Percentiles rank a stretch among this genome's conserved stretches.
phyloP scores from a whole-genome alignment of 2,888 invertebrate species.

The Caenorhabditis sp. region DNA sequence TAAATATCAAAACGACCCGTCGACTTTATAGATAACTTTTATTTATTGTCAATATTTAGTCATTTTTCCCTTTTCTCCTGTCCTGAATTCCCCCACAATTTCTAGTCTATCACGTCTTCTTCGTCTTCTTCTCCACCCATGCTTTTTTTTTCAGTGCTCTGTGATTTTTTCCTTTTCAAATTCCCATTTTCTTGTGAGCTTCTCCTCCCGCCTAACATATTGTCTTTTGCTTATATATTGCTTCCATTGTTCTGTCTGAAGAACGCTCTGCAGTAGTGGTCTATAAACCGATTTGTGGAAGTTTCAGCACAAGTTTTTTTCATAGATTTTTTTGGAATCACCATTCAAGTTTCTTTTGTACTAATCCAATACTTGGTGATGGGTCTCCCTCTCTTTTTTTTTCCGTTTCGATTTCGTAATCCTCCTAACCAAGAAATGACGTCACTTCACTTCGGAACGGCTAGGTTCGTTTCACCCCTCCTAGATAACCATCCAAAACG shows the following conservation, averaged over 20 bases:
- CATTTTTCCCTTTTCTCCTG: slow-evolving; percentile 7
- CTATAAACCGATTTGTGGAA: background rate
- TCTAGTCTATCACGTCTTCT: slow-evolving; percentile 4
- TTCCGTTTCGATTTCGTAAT: background rate
- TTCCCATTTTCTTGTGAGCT: slow-evolving; percentile 19
- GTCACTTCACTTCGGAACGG: background rate
- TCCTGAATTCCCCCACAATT: background rate
- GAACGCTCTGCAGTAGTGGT: background rate
- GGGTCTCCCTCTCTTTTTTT: background rate
- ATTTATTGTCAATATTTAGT: slow-evolving; percentile 18
- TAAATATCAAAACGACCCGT: slow-evolving; percentile 86
- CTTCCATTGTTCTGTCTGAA: background rate
- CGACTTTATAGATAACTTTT: slow-evolving; percentile 67
- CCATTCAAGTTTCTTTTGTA: background rate
- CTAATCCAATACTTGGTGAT: no score
- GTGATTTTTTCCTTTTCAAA: background rate
- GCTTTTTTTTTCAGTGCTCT: slow-evolving; percentile 4
- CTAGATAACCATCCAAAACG: background rate
- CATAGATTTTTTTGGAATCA: background rate
- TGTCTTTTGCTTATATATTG: slow-evolving; percentile 11
- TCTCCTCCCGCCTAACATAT: slow-evolving; percentile 5
- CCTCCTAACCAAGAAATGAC: background rate
- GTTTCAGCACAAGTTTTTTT: no score
- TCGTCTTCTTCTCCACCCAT: background rate
- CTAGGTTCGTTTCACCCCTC: no score